A percentile compares a stretch with the other conserved stretches of the same genome.
phyloP scores from a whole-genome alignment of 2,797 vertebrate species.

The Ispidina picta region DNA sequence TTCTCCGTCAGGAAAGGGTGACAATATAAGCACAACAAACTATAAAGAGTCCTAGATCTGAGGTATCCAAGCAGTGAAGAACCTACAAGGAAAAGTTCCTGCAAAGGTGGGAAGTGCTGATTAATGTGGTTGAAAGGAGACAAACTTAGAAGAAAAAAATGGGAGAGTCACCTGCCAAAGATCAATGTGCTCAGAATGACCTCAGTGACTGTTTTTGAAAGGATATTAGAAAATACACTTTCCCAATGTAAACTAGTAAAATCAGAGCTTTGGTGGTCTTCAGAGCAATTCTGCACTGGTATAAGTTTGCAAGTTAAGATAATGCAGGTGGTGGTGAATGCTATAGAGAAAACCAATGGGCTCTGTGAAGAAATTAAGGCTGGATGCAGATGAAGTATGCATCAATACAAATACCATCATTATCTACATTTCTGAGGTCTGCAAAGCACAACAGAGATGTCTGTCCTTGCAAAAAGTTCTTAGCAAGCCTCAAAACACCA shows the following conservation, averaged over 20 bases:
- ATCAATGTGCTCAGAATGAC: neutral
- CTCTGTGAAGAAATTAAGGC: neutral
- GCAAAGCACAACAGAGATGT: slow-evolving; percentile 16
- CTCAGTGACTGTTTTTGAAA: neutral
- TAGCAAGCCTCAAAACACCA: slow-evolving; percentile 49
- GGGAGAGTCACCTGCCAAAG: neutral
- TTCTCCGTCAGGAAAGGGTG: neutral
- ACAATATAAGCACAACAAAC: neutral
- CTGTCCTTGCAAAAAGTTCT: slow-evolving; percentile 56
- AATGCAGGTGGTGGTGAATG: neutral
- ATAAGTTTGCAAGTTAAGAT: neutral
- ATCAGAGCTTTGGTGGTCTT: neutral
- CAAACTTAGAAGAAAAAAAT: neutral
- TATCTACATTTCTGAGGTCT: neutral
- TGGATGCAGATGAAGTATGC: neutral
- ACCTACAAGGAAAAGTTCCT: neutral
- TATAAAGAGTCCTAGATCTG: neutral
- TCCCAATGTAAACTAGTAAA: neutral
- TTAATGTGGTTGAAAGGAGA: neutral
- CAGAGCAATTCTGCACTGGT: neutral
- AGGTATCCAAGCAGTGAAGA: neutral
- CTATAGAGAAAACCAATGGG: neutral
- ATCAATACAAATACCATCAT: neutral
- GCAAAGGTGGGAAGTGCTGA: neutral
- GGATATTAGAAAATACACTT: neutral